Conservation (phyloP, 2,113 vertebrate genomes). For the Tragelaphus buxtoni region DNA sequence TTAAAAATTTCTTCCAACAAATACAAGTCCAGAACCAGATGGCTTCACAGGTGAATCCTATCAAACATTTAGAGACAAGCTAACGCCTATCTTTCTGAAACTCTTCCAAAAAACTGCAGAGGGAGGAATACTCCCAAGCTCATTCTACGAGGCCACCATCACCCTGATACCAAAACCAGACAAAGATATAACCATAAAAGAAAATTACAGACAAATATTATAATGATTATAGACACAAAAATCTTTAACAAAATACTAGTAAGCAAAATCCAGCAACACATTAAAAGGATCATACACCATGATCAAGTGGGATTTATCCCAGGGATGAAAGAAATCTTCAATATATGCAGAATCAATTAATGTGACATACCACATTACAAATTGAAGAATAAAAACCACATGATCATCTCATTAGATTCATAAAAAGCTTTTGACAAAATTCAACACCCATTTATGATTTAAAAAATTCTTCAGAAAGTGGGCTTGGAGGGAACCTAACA, state of each 20-base stretch:
- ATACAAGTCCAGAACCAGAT: neutral
- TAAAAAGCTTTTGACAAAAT: neutral
- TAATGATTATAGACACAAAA: neutral
- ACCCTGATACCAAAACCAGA: neutral
- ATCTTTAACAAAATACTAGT: neutral
- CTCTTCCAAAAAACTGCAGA: neutral
- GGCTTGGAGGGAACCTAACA: neutral
- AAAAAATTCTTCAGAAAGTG: neutral
- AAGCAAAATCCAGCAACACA: neutral
- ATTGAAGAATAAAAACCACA: neutral
- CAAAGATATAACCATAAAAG: neutral
- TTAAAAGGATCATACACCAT: neutral
- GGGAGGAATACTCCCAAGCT: neutral
- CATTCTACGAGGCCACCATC: neutral
- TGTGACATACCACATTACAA: neutral
- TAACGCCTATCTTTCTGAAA: neutral
- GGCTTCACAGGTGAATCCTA: neutral
- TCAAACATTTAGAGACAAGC: neutral
- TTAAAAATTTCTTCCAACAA: neutral
- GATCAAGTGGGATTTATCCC: neutral
- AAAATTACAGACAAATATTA: neutral
- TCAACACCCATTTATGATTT: neutral
- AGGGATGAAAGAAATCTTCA: neutral
- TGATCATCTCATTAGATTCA: neutral
- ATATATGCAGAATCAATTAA: neutral